These are phyloP conservation scores for Netelia inedita DNA, from an alignment of 2,888 invertebrate genomes.

Conservation along the genomic window DNA sequence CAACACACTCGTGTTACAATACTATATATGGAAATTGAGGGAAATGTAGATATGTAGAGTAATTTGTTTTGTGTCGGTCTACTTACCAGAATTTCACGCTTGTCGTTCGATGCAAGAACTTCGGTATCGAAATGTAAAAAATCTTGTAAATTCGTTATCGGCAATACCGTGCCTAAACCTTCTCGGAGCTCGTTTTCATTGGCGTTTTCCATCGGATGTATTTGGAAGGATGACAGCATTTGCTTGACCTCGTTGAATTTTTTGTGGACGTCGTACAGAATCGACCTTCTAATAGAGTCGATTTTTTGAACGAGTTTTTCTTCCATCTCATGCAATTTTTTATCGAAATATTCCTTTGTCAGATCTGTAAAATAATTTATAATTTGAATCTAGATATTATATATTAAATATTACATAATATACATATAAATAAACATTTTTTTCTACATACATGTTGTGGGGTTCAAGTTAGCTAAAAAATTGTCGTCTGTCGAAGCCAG, in stretches of 20 bases:
- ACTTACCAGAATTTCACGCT: conserved; percentile 19
- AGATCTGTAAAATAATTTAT: not conserved
- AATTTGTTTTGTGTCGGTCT: too few relatives aligned
- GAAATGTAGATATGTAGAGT: too few relatives aligned
- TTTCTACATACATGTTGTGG: too few relatives aligned
- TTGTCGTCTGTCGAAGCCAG: too few relatives aligned
- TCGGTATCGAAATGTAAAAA: conserved; percentile 30
- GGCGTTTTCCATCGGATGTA: not conserved
- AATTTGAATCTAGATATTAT: too few relatives aligned
- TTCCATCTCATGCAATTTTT: not conserved
- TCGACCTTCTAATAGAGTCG: not conserved
- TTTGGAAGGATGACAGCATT: not conserved
- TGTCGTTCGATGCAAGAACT: not conserved
- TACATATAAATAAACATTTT: too few relatives aligned
- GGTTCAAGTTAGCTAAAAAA: too few relatives aligned
- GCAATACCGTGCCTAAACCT: not conserved
- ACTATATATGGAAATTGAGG: too few relatives aligned
- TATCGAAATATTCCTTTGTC: not conserved
- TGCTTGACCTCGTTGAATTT: not conserved
- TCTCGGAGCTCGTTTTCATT: not conserved
- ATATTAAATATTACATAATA: too few relatives aligned
- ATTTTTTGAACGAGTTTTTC: not conserved
- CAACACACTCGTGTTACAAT: too few relatives aligned
- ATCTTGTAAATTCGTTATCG: not conserved
- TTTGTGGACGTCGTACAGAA: not conserved